Conservation (phyloP, 2,888 invertebrate genomes). For the Caenorhabditis plicata region DNA sequence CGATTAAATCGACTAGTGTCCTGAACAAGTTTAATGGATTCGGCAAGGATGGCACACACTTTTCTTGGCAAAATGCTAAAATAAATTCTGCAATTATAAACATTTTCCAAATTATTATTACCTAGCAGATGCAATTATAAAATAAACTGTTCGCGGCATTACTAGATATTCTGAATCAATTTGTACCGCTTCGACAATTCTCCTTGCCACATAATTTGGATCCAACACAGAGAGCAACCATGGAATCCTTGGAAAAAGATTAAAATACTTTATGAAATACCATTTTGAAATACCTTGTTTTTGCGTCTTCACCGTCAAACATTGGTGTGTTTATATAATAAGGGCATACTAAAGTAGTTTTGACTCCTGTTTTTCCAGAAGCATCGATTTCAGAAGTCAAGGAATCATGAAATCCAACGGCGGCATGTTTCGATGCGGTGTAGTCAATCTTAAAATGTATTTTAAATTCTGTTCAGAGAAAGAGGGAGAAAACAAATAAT, state of each 20-base stretch:
- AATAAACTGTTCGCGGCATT: background rate
- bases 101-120: too few relatives aligned
- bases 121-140: background rate
- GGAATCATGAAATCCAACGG: conserved; percentile 89
- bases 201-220: background rate
- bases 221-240: background rate
- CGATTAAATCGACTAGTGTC: too few relatives aligned
- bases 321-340: conserved; percentile 95
- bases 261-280: background rate
- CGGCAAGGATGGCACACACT: too few relatives aligned
- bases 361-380: conserved; percentile 75
- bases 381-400: conserved; percentile 71
- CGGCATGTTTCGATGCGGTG: conserved; percentile 80
- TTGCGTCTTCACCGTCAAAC: conserved; percentile 73
- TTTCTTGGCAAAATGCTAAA: too few relatives aligned
- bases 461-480: too few relatives aligned
- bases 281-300: background rate
- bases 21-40: too few relatives aligned
- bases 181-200: background rate
- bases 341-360: conserved; percentile 87
- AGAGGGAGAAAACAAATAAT: too few relatives aligned
- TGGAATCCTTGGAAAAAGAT: background rate
- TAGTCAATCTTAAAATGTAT: background rate
- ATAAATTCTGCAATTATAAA: too few relatives aligned
- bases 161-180: background rate